Base-by-base conservation (phyloP, 2,797 vertebrate genomes). In the Parambassis ranga region DNA sequence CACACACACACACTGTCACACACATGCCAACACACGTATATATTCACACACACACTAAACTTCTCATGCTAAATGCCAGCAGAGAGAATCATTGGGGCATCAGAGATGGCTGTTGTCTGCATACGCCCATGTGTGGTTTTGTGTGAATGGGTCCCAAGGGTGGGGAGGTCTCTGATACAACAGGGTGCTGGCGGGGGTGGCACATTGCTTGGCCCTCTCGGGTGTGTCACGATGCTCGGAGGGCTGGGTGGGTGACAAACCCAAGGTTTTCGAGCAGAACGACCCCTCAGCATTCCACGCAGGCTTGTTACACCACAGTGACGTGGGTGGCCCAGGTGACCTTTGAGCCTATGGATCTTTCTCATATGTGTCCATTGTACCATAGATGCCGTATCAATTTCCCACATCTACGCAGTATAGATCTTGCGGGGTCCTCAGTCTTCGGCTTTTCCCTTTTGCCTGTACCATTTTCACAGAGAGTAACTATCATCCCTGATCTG, bases 261-360 rank as follows among this genome's bases (percentile, higher is more conserved):
- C 75, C 60, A 78, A 70, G 75, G 78, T 86, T 91, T 90, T 76
- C 18, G 20, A 71, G 67, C 44, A 71, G 32, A 67, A 31, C 65
- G 69, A 82, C 71, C 77, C 75, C 62, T n/a, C 51, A 47, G 75
- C 77, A 88, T 88, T 90, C 84, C 73, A 56, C 71, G 33, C 59
- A 11, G 72, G 69, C 81, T 80, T 49, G 57, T 64, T 77, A 49
- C 77, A 58, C 71, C 83, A 52, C 66, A 75, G 76, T 87, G 87
- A 90, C 71, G 89, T 93, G 91, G 92, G 90, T 88, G 87, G 85
- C 67, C 84, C 68, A 77, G 69, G 71, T 83, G 82, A 87, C 85
- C 90, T 91, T 81, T 91, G 87, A 90, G 69, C 82, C 77, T 15
- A 26, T 48, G 48, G 51, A 46, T 65, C 69, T 38, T 66, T 70